Evolutionary conservation across 2,888 invertebrate genomes (phyloP).

Genomic region (Nineta flava): DNA sequence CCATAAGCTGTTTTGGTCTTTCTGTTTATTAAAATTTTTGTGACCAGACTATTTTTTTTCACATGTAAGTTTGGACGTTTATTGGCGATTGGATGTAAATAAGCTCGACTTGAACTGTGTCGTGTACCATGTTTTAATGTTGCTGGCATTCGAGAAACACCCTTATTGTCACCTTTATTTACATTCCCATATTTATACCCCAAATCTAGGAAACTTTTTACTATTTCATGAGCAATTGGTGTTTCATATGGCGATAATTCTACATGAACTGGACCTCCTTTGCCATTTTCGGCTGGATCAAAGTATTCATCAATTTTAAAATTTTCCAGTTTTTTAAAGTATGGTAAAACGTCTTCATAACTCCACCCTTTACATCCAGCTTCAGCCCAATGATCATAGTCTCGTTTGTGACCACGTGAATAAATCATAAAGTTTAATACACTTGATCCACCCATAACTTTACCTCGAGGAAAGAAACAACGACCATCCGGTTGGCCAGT

Average conservation of each 20-base stretch:
- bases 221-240: slow-evolving; percentile 35
- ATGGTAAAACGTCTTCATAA: slow-evolving; percentile 52
- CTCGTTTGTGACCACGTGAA: slow-evolving; percentile 49
- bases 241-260: slow-evolving; percentile 36
- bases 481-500: slow-evolving; percentile 20
- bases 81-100: slow-evolving; percentile 37
- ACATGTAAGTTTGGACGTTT: slow-evolving; percentile 46
- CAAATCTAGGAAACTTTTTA: slow-evolving; percentile 42
- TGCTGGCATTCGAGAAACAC: slow-evolving; percentile 42
- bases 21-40: slow-evolving; percentile 38
- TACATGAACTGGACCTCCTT: slow-evolving; percentile 39
- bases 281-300: slow-evolving; percentile 35
- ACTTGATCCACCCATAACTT: slow-evolving; percentile 68
- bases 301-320: slow-evolving; percentile 39
- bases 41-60: slow-evolving; percentile 40
- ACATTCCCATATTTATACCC: slow-evolving; percentile 43
- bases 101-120: slow-evolving; percentile 50
- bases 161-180: slow-evolving; percentile 43
- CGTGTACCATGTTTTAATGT: slow-evolving; percentile 49
- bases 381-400: slow-evolving; percentile 62
- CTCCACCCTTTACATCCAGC: slow-evolving; percentile 60
- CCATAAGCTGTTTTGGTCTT: slow-evolving; percentile 39
- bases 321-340: slow-evolving; percentile 65
- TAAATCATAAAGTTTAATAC: slow-evolving; percentile 72
- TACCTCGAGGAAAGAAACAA: slow-evolving; percentile 37